phyloP scores from a whole-genome alignment of 2,888 invertebrate species.

The Machimus rusticus region DNA sequence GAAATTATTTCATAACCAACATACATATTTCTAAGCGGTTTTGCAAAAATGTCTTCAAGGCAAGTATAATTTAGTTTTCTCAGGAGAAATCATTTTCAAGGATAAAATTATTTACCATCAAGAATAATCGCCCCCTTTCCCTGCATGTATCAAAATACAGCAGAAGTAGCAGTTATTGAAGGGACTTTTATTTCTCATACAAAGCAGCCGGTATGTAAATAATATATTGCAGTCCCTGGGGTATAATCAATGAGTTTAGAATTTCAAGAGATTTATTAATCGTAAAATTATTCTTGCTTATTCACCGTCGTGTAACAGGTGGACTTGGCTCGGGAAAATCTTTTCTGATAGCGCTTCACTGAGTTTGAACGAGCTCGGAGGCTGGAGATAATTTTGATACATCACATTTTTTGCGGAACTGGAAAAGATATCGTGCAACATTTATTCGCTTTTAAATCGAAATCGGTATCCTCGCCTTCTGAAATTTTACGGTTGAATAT shows the following conservation, averaged over 20 bases:
- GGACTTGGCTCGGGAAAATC: not conserved
- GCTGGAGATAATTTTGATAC: not conserved
- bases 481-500: not conserved
- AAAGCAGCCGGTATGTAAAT: not conserved
- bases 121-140: not conserved
- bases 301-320: not conserved
- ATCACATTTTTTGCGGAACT: not conserved
- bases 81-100: not conserved
- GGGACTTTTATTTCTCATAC: not conserved
- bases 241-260: not conserved
- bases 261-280: not conserved
- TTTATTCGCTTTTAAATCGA: not conserved
- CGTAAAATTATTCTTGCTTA: not conserved
- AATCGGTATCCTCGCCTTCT: not conserved
- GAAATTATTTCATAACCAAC: not conserved
- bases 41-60: not conserved
- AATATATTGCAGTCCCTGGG: not conserved
- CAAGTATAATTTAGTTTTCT: not conserved
- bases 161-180: not conserved
- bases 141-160: not conserved
- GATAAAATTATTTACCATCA: not conserved
- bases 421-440: not conserved
- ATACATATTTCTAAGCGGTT: not conserved
- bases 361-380: not conserved
- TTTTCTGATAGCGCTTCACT: not conserved